Evolutionary conservation across 30 jellyfish, hydroid and myxozoan genomes (phyloP).

Genomic region (Catostylus mosaicus): DNA sequence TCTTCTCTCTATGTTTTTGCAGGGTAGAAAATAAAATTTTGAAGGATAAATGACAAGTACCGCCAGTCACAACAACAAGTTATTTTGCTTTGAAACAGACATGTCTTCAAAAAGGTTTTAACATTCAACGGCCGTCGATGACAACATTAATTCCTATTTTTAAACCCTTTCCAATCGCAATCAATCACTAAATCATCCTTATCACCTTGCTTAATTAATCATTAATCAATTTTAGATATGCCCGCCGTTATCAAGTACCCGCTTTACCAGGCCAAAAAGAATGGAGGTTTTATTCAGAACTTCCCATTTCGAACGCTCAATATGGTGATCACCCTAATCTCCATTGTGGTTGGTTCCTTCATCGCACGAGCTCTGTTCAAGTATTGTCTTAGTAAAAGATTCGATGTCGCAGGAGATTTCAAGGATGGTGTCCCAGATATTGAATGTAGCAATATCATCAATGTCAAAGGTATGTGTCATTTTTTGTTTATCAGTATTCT

Average conservation of each 20-base stretch:
- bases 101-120: too few relatives aligned
- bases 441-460: constrained; percentile 26
- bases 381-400: constrained; percentile 28
- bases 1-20: too few relatives aligned
- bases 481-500: too few relatives aligned
- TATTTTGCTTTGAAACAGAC: too few relatives aligned
- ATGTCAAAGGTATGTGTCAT: constrained; percentile 37
- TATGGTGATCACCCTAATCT: constrained; percentile 78
- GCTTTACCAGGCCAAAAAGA: constrained; percentile 22
- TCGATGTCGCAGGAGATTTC: constrained; percentile 66
- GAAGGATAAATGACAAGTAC: too few relatives aligned
- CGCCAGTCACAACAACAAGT: too few relatives aligned
- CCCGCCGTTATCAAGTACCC: constrained; percentile 89
- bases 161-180: too few relatives aligned
- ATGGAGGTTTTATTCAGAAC: constrained; percentile 48
- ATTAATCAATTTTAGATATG: constrained; percentile 57
- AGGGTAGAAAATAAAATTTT: too few relatives aligned
- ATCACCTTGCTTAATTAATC: too few relatives aligned
- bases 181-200: too few relatives aligned
- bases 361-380: constrained; percentile 58
- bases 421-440: constrained; percentile 53
- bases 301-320: constrained; percentile 96
- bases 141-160: too few relatives aligned
- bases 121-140: too few relatives aligned
- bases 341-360: constrained; percentile 63